Evolutionary conservation across 2,797 vertebrate species (phyloP).

Genomic region (Sciaenops ocellatus): DNA sequence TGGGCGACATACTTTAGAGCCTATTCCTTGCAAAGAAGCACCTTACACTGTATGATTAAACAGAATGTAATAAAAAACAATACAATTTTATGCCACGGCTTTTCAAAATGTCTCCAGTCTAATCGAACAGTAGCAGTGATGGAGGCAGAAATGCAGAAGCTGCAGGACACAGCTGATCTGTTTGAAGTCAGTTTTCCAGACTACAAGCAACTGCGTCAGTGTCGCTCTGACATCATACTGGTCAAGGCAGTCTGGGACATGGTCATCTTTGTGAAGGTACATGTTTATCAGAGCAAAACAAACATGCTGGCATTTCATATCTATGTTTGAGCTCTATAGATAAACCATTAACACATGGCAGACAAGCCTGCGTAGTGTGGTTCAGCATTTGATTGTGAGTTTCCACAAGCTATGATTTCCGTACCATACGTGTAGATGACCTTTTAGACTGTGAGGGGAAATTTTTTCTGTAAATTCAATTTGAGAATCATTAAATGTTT

Average conservation of each 20-base stretch:
- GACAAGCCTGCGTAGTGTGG: background rate
- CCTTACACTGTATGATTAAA: background rate
- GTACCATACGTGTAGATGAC: background rate
- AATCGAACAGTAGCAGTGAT: conserved; percentile 77
- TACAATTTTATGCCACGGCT: background rate
- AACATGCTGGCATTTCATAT: background rate
- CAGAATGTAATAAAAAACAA: background rate
- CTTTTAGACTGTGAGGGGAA: background rate
- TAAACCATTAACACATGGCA: background rate
- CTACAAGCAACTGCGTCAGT: conserved; percentile 87
- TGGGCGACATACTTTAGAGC: background rate
- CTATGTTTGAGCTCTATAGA: background rate
- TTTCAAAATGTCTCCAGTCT: conserved; percentile 68
- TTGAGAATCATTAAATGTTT: conserved; percentile 10
- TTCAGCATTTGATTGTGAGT: background rate
- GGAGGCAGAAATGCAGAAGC: conserved; percentile 84
- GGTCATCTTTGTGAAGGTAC: conserved; percentile 87
- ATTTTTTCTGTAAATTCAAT: background rate
- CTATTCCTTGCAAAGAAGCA: background rate
- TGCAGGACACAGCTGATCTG: conserved; percentile 85
- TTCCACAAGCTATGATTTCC: background rate
- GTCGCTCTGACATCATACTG: conserved; percentile 84
- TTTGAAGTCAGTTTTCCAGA: conserved; percentile 88
- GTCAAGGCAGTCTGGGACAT: conserved; percentile 88
- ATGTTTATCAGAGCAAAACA: background rate